A percentile compares a stretch with the other conserved stretches of the same genome.
These are phyloP conservation scores for Notoglanidium macrostoma DNA, from an alignment of 2,797 vertebrate genomes.

Conservation along the genomic window DNA sequence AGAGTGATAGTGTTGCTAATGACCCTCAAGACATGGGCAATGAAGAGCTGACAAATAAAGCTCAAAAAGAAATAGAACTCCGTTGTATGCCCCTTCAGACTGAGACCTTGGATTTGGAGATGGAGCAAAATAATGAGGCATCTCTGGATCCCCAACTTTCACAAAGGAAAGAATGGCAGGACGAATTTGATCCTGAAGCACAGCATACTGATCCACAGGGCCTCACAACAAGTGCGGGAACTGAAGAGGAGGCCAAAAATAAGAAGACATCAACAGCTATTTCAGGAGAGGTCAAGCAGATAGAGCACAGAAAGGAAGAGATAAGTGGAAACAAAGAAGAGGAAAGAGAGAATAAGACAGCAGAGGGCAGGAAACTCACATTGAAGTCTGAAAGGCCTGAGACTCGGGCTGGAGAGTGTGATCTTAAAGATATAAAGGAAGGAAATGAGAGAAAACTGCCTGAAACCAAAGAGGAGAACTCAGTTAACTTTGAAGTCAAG, in stretches of 20 bases:
- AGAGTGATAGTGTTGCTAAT: conserved; percentile 17
- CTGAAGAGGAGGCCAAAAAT: conserved; percentile 25
- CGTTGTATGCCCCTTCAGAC: conserved; percentile 1
- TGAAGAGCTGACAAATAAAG: not conserved
- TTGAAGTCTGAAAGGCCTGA: conserved; percentile 48
- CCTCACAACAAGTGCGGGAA: conserved; percentile 19
- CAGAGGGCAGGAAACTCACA: conserved; percentile 48
- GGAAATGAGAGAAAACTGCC: conserved; percentile 26
- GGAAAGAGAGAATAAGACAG: conserved; percentile 53
- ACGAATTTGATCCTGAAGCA: conserved; percentile 27
- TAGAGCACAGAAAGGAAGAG: conserved; percentile 55
- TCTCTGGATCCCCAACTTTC: conserved; percentile 23
- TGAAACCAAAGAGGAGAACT: conserved; percentile 9
- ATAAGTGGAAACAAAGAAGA: conserved; percentile 51
- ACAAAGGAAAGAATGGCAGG: conserved; percentile 36
- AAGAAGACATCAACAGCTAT: conserved; percentile 18
- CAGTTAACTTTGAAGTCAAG: not conserved
- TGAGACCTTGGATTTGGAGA: conserved; percentile 12
- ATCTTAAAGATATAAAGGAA: conserved; percentile 30
- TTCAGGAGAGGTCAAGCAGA: conserved; percentile 27
- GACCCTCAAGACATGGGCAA: not conserved
- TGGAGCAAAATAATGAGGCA: conserved; percentile 19
- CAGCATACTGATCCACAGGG: conserved; percentile 1
- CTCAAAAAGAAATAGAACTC: not conserved
- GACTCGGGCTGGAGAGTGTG: conserved; percentile 39